Conservation (phyloP, 1,140 invertebrate genomes). For the Drosophila navojoa region DNA sequence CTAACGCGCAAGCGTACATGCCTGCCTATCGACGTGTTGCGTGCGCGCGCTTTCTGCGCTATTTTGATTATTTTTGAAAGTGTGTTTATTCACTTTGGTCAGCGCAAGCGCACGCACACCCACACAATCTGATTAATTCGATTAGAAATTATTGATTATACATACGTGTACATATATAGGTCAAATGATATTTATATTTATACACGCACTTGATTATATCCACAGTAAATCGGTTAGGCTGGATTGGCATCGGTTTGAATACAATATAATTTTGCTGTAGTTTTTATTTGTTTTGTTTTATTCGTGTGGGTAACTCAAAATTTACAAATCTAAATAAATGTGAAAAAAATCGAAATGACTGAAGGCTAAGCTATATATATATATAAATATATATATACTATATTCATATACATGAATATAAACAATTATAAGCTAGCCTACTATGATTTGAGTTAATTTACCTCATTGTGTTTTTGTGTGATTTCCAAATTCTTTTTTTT, state of each 20-base stretch:
- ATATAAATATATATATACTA: background rate
- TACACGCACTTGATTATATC: background rate
- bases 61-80: too few species aligned
- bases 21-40: background rate
- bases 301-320: slow-evolving; percentile 40
- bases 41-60: background rate
- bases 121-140: too few species aligned
- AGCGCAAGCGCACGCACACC: too few species aligned
- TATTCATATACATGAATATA: background rate
- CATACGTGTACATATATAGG: too few species aligned
- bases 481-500: background rate
- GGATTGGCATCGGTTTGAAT: background rate
- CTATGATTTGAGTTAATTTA: slow-evolving; percentile 5
- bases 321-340: slow-evolving; percentile 48
- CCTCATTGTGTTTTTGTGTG: background rate
- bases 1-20: background rate
- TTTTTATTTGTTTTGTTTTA: slow-evolving; percentile 28
- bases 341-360: slow-evolving; percentile 41
- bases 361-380: slow-evolving; percentile 5
- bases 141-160: too few species aligned
- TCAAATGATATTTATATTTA: too few species aligned
- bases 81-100: too few species aligned
- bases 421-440: background rate
- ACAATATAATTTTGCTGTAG: slow-evolving; percentile 16
- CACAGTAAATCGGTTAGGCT: background rate